Evolutionary conservation across 2,888 invertebrate genomes (phyloP).

Genomic region (Pseudoips prasinana): DNA sequence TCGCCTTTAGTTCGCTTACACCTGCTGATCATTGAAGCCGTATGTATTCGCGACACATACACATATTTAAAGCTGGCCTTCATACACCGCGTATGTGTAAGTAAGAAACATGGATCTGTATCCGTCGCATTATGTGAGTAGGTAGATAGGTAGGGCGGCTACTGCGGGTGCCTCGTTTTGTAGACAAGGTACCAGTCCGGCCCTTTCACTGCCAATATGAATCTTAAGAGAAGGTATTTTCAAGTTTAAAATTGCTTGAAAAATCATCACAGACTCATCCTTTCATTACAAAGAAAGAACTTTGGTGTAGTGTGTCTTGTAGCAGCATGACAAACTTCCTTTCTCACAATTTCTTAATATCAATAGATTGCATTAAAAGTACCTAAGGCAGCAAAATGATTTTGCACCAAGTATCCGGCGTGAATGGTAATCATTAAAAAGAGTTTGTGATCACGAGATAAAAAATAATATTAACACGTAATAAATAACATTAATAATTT

Average conservation of each 20-base stretch:
- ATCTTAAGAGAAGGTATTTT: slow-evolving; percentile 59
- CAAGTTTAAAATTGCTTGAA: slow-evolving; percentile 63
- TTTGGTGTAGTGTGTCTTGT: slow-evolving; percentile 62
- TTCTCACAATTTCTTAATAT: slow-evolving; percentile 79
- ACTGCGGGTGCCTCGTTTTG: slow-evolving; percentile 75
- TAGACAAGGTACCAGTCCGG: slow-evolving; percentile 62
- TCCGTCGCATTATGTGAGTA: slow-evolving; percentile 79
- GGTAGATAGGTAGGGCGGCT: slow-evolving; percentile 73
- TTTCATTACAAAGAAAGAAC: slow-evolving; percentile 66
- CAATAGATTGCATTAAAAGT: slow-evolving; percentile 70
- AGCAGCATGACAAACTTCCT: slow-evolving; percentile 74
- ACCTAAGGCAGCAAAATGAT: slow-evolving; percentile 63
- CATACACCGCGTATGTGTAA: slow-evolving; percentile 72
- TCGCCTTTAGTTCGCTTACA: slow-evolving; percentile 78
- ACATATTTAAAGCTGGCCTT: slow-evolving; percentile 77
- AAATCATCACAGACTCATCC: slow-evolving; percentile 50
- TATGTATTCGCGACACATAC: slow-evolving; percentile 78
- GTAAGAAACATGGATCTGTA: slow-evolving; percentile 79
- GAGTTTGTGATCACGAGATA: slow-evolving; percentile 47
- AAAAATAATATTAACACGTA: no score
- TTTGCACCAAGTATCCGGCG: slow-evolving; percentile 67
- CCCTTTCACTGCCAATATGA: slow-evolving; percentile 71
- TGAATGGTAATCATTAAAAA: slow-evolving; percentile 48
- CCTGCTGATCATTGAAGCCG: slow-evolving; percentile 82
- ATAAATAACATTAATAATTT: no score